A percentile compares a stretch with the other conserved stretches of the same genome.
Conservation (phyloP, 2,888 invertebrate species). For the Synanthedon formicaeformis region DNA sequence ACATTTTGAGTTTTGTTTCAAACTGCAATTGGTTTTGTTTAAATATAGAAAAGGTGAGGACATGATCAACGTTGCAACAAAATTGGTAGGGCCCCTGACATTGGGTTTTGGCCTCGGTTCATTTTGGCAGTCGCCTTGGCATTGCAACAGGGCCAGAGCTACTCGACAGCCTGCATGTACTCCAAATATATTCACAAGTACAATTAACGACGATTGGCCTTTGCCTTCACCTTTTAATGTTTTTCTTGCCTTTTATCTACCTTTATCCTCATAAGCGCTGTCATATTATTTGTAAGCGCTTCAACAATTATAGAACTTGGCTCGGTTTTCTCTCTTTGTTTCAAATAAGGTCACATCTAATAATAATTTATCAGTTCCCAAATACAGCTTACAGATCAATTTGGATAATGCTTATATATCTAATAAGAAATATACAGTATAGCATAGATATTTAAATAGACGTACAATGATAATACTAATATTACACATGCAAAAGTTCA, state of each 20-base stretch:
- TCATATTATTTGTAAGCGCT: no score
- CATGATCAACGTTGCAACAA: not conserved
- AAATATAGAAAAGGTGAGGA: no score
- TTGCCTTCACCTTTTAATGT: slow-evolving; percentile 25
- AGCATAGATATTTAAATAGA: no score
- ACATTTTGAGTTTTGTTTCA: no score
- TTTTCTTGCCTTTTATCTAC: slow-evolving; percentile 9
- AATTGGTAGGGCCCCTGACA: slow-evolving; percentile 54
- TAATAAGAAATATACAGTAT: no score
- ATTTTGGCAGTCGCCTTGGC: slow-evolving; percentile 67
- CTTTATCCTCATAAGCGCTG: not conserved
- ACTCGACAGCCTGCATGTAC: slow-evolving; percentile 25
- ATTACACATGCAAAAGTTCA: no score
- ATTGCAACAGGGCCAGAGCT: slow-evolving; percentile 40
- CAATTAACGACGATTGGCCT: slow-evolving; percentile 22
- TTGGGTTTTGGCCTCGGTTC: slow-evolving; percentile 52
- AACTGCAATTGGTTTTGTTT: no score
- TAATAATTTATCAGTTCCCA: not conserved
- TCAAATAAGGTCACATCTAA: slow-evolving; percentile 12
- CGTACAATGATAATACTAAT: no score
- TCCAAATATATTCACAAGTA: slow-evolving; percentile 39
- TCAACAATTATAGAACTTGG: slow-evolving; percentile 25
- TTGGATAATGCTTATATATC: no score
- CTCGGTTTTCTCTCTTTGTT: slow-evolving; percentile 21
- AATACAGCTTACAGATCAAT: no score